Base-by-base conservation (phyloP, 2,888 invertebrate genomes). In the Cosmopolites sordidus region DNA sequence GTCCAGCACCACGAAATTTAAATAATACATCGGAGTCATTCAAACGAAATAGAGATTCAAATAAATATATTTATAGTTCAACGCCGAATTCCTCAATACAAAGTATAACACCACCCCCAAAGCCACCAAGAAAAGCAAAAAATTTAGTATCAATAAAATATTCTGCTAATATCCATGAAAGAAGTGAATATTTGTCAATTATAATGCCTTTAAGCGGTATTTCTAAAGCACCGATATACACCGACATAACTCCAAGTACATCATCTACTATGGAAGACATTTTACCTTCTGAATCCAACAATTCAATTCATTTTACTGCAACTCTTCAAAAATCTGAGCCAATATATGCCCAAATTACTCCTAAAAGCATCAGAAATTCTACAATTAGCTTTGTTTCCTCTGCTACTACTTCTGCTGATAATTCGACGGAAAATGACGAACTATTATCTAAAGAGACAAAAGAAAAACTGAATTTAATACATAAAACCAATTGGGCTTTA, bases 81-180 rank as follows among this genome's bases (percentile, higher is more conserved):
- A 22, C 22, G 3, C 22, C 22, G 8, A 8, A 22, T 22, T 22
- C 22, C 3, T 22, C 22, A 22, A 22, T 8, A 22, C 22, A 22
- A 22, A 22, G 22, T n/a, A 6, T 12, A 12, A 33, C 33, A 12
- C n/a, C 40, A 16, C 48, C 48, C 11, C 18, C 17, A 27, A 47
- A 47, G 11, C 47, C 47, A 11, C 47, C 47, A 39, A 38, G 47
- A 27, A 11, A 18, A 15, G 47, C 47, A 14, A 39, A n/a, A 17
- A 12, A 47, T 30, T 39, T 47, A 9, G 14, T 12, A 12, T 12
- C 33, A 5, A 33, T 5, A 33, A 33, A 11, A 33, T 33, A 27
- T 33, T 5, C 3, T 3, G 22, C 22, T 22, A n/a, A 33, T 11
- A n/a, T 33, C 11, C 33, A 11, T 12, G 33, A 5, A 9, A 33